Evolutionary conservation across 2,888 invertebrate species (phyloP).

Genomic region (Heterodera filipjevi): DNA sequence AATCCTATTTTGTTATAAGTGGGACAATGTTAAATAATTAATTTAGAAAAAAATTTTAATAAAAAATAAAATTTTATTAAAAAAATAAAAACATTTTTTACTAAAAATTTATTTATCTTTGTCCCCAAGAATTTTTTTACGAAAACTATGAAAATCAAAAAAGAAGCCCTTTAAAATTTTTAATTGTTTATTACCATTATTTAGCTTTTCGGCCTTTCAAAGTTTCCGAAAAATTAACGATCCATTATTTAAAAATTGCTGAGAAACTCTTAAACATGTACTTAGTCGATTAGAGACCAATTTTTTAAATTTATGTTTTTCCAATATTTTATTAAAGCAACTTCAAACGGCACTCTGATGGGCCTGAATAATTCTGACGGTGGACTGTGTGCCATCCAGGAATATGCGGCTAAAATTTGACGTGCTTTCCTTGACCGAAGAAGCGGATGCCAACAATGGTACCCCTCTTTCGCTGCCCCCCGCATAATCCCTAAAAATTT

Average conservation of each 20-base stretch:
- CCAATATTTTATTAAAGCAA: slow-evolving; percentile 50
- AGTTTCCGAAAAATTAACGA: no score
- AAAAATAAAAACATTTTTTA: neutral
- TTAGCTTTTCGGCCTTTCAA: no score
- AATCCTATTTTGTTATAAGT: slow-evolving; percentile 62
- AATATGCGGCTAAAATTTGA: slow-evolving; percentile 65
- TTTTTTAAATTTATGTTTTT: neutral
- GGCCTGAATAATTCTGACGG: slow-evolving; percentile 59
- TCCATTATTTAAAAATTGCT: no score
- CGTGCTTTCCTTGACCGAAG: slow-evolving; percentile 36
- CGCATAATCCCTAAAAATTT: no score
- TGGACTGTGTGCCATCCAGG: slow-evolving; percentile 54
- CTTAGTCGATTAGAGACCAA: no score
- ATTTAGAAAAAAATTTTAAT: neutral
- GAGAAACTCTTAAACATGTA: no score
- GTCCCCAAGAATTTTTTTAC: no score
- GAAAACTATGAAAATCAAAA: no score
- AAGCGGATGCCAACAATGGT: slow-evolving; percentile 23
- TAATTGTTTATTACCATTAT: no score
- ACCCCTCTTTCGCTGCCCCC: neutral
- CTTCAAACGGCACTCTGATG: slow-evolving; percentile 56
- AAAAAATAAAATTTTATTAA: neutral
- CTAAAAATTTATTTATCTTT: neutral
- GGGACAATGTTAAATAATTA: neutral
- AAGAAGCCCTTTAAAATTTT: no score